Conservation (phyloP, 2,888 invertebrate genomes). For the Himalopsyche kuldschensis region DNA sequence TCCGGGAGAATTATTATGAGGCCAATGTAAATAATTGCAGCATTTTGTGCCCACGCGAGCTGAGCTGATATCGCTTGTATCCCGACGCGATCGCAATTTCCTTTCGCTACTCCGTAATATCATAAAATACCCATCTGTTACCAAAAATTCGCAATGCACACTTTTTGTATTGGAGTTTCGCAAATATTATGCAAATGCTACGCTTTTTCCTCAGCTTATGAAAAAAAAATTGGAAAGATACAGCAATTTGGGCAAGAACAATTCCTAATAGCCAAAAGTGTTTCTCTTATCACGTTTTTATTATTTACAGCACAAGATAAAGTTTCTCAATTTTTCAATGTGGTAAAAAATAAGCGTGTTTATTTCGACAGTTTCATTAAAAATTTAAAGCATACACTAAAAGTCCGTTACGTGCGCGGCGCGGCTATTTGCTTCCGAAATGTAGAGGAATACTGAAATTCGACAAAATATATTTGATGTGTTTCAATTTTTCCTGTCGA, state of each 20-base stretch:
- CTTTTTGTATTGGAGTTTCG: not conserved
- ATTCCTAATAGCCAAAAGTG: not conserved
- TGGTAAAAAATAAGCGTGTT: no score
- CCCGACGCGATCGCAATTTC: not conserved
- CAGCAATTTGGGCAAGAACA: not conserved
- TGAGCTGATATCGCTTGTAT: not conserved
- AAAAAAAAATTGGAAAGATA: not conserved
- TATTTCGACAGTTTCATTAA: no score
- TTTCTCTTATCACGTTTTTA: not conserved
- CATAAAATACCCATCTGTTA: not conserved
- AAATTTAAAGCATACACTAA: no score
- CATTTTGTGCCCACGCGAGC: slow-evolving; percentile 22
- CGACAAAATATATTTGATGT: no score
- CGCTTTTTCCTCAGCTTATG: not conserved
- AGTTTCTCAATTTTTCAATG: no score
- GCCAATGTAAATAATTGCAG: slow-evolving; percentile 17
- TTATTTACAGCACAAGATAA: no score
- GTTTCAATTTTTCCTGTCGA: no score
- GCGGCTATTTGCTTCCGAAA: no score
- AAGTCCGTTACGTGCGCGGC: no score
- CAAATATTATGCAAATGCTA: not conserved
- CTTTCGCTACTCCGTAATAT: not conserved
- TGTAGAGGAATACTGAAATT: no score
- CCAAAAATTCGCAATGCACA: not conserved
- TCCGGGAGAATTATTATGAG: slow-evolving; percentile 20